Base-by-base conservation (phyloP, 2,888 invertebrate genomes). In the Cancer borealis region DNA sequence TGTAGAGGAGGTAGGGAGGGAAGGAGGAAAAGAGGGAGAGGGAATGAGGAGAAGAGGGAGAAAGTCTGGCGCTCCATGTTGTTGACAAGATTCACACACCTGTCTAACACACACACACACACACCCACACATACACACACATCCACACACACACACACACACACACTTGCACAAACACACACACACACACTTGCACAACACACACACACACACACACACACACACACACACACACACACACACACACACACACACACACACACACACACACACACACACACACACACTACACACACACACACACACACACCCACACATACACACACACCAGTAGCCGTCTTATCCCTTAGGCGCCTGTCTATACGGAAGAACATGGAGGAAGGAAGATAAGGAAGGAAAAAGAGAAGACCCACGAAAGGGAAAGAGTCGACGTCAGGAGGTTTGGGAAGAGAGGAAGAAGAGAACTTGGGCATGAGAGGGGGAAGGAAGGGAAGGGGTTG, bases 161-260 rank as follows among this genome's bases (percentile, higher is more conserved):
- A 66, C 66, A n/a, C 66, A 66, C 66, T n/a, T 88, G 47, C 47
- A n/a, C 45, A 39, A 89, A 89, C n/a, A 47, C n/a, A n/a, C 88
- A 89, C 88, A 89, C 88, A 89, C 47, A 46, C 88, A 89, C 73
- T n/a, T n/a, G n/a, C n/a, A n/a, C n/a, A n/a, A n/a, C n/a, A 39
- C 49, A 89, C 49, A 21, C 89, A 89, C 26, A 47, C 89, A 47
- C 88, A 47, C 45, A 47, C n/a, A 47, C 39, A 49, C 49, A 49
- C 49, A 49, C 49, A 54, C 54, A 54, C 54, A 54, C 54, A 54
- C 54, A 89, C 26, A 47, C n/a, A n/a, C 89, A 89, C 89, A 89
- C 89, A 89, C 47, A 47, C 89, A 89, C 79, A 45, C 49, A 89
- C 49, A 21, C 89, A 89, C 26, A 47, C 89, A 47, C 88, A 47